Conservation (phyloP, 2,113 vertebrate genomes). For the Leptocoma aspasia region DNA sequence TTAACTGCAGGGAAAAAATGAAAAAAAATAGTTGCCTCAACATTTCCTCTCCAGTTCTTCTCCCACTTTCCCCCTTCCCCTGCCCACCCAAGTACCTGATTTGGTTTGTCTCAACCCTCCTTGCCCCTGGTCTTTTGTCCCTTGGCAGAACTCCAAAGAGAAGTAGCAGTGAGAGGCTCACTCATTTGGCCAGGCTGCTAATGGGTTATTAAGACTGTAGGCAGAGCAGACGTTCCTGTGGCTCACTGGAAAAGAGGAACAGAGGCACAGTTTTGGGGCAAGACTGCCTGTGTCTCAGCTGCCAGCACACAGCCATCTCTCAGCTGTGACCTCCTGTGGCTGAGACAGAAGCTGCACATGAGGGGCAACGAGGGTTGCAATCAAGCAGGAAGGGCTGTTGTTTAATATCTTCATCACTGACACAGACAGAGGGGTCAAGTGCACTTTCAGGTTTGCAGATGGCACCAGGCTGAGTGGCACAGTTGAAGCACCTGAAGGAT, state of each 20-base stretch:
- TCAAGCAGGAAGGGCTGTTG: neutral
- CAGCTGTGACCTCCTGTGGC: neutral
- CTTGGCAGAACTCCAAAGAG: constrained; percentile 69
- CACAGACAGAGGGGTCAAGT: neutral
- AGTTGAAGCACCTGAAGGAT: neutral
- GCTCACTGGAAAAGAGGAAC: constrained; percentile 52
- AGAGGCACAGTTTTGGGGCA: neutral
- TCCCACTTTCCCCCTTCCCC: neutral
- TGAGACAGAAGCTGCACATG: accelerated
- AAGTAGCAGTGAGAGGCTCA: constrained; percentile 45
- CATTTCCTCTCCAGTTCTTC: neutral
- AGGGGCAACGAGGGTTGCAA: accelerated
- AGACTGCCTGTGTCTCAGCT: neutral
- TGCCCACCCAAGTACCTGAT: accelerated
- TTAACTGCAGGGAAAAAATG: constrained; percentile 60
- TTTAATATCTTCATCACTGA: neutral
- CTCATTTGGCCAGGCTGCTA: constrained; percentile 43
- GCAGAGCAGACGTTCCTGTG: neutral
- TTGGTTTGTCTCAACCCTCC: neutral
- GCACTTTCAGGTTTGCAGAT: neutral
- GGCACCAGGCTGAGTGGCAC: neutral
- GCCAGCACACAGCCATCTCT: accelerated
- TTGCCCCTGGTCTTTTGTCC: constrained; percentile 46
- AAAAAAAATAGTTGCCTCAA: constrained; percentile 64
- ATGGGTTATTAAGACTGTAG: constrained; percentile 59